Evolutionary conservation across 2,888 invertebrate species (phyloP), one percentile per base, ranked within the genome.

Genomic region (Chymomyza procnemis): DNA sequence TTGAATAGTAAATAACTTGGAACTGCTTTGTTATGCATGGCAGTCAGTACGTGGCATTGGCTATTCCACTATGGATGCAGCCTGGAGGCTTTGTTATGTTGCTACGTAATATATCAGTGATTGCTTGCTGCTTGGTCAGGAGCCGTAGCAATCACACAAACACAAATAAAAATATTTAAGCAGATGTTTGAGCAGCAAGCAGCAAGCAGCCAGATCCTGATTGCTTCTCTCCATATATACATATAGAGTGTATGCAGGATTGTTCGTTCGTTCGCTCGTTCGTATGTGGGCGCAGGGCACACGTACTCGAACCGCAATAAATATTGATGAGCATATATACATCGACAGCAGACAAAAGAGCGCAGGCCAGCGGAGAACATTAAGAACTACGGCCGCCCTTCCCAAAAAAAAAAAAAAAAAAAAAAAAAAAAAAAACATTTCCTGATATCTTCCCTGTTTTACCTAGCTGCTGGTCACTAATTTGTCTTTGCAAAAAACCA

Each of bases 261-360:
- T 54, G 54, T 18, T 18, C 22, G 54, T 54, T n/a, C 16, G 76
- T 81, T 76, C 75, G 78, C 73, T 73, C 9, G n/a, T n/a, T 18
- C 22, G 54, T 54, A 16, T 30, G 76, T 81, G 78, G 75, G 78
- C 73, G 75, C 9, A 12, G 34, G 34, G 70, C 85, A 82, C 82
- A 85, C 82, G 82, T 85, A 82, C 75, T 80, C 79, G 83, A 75
- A 81, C 81, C 83, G 79, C 81, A 83, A 87, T 85, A 85, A 85
- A 85, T 85, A 85, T 85, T 87, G 85, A 85, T 85, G 85, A 85
- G 87, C 80, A 79, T 70, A 80, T 81, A 86, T 78, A 82, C 85
- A n/a, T n/a, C n/a, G n/a, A n/a, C n/a, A n/a, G n/a, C n/a, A n/a
- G n/a, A n/a, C n/a, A n/a, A n/a, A n/a, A n/a, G n/a, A n/a, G n/a